These are phyloP conservation scores for Malacoctenus gilli DNA, from an alignment of 2,797 vertebrate species.

Conservation along the genomic window DNA sequence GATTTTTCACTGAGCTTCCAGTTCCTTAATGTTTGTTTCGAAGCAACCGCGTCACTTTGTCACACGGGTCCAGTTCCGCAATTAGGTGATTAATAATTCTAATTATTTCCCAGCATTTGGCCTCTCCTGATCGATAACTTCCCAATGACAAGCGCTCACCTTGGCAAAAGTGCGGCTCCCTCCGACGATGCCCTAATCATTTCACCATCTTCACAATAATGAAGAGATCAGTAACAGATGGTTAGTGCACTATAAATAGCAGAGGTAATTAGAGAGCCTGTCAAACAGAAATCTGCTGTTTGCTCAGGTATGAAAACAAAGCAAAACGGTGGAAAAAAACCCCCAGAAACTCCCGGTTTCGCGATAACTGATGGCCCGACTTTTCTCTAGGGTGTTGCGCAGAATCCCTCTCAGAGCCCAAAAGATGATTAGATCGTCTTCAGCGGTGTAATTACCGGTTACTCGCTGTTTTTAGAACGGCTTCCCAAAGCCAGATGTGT, in stretches of 20 bases:
- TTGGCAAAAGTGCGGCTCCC: slow-evolving; percentile 84
- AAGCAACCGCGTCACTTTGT: too few relatives aligned
- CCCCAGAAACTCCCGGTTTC: slow-evolving; percentile 49
- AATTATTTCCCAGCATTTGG: slow-evolving; percentile 19
- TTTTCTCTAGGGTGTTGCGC: slow-evolving; percentile 60
- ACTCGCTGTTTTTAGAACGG: slow-evolving; percentile 41
- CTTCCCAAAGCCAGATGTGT: slow-evolving; percentile 53
- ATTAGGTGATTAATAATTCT: slow-evolving; percentile 57
- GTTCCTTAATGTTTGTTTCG: too few relatives aligned
- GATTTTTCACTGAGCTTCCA: background rate
- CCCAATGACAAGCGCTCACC: slow-evolving; percentile 82
- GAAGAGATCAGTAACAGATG: slow-evolving; percentile 89
- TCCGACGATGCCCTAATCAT: slow-evolving; percentile 86
- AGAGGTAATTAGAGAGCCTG: slow-evolving; percentile 92
- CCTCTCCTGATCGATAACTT: slow-evolving; percentile 87
- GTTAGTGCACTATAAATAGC: slow-evolving; percentile 85
- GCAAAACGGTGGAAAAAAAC: slow-evolving; percentile 23
- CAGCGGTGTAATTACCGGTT: slow-evolving; percentile 43
- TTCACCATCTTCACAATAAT: slow-evolving; percentile 93
- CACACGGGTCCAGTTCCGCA: too few relatives aligned
- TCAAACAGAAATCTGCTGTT: slow-evolving; percentile 79
- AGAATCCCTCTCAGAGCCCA: slow-evolving; percentile 51
- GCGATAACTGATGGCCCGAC: slow-evolving; percentile 63
- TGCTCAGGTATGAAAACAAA: slow-evolving; percentile 63
- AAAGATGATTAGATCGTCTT: slow-evolving; percentile 56